Conservation (phyloP, 2,888 invertebrate species). For the Leptura quadrifasciata region DNA sequence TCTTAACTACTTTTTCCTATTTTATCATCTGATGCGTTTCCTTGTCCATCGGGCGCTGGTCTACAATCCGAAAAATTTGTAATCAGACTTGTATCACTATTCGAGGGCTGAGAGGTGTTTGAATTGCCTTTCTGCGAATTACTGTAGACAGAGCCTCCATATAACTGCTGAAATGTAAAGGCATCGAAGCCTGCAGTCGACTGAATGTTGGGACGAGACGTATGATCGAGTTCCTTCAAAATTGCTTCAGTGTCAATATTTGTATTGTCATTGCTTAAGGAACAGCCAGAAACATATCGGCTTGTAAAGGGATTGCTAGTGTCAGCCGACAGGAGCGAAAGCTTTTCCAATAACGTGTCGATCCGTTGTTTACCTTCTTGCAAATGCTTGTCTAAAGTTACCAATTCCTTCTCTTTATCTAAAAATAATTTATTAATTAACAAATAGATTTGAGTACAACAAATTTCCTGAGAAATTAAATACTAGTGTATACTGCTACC, state of each 20-base stretch:
- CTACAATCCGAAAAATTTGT: constrained; percentile 58
- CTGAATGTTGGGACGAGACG: constrained; percentile 63
- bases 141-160: constrained; percentile 38
- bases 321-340: constrained; percentile 63
- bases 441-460: neutral
- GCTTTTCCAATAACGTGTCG: constrained; percentile 69
- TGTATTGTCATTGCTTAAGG: constrained; percentile 59
- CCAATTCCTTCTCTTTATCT: constrained; percentile 30
- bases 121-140: constrained; percentile 20
- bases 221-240: constrained; percentile 59
- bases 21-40: constrained; percentile 51
- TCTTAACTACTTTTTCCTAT: neutral
- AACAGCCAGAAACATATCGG: constrained; percentile 71
- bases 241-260: constrained; percentile 59
- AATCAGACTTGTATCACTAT: constrained; percentile 59
- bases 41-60: constrained; percentile 60
- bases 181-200: constrained; percentile 55
- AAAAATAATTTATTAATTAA: neutral
- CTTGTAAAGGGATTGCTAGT: constrained; percentile 55
- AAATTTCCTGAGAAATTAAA: too few relatives aligned
- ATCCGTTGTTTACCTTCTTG: constrained; percentile 67
- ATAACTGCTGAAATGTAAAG: constrained; percentile 55
- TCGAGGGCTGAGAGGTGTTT: constrained; percentile 24
- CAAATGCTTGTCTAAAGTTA: constrained; percentile 46
- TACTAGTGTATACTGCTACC: too few relatives aligned